Evolutionary conservation across 2,888 invertebrate genomes (phyloP).

Genomic region (Oxyteleia sp.): DNA sequence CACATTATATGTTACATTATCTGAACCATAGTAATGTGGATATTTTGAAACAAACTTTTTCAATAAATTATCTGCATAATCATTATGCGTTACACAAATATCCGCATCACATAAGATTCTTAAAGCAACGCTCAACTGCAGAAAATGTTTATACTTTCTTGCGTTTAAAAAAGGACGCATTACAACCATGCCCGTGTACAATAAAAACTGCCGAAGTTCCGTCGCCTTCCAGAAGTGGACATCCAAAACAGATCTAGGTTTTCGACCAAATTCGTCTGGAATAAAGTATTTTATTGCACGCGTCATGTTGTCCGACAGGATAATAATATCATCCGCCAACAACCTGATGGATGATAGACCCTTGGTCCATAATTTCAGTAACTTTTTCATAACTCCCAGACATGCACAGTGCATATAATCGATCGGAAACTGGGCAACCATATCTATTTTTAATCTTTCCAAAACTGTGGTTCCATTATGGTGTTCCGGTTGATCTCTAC

Average conservation of each 20-base stretch:
- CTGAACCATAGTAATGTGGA: conserved; percentile 65
- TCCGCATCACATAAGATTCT: conserved; percentile 14
- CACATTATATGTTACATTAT: conserved; percentile 77
- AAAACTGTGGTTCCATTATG: conserved; percentile 3
- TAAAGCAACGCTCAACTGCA: conserved; percentile 73
- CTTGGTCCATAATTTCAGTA: background rate
- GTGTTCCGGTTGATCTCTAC: background rate
- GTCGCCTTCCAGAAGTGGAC: conserved; percentile 75
- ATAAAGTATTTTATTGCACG: background rate
- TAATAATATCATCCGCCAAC: background rate
- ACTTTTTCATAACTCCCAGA: conserved; percentile 22
- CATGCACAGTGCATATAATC: too few species aligned
- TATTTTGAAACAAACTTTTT: conserved; percentile 45
- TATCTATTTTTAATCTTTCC: too few species aligned
- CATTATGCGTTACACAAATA: conserved; percentile 30
- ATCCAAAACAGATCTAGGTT: conserved; percentile 4
- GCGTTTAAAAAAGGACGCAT: background rate
- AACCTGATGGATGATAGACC: background rate
- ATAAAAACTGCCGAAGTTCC: conserved; percentile 56
- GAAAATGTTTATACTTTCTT: conserved; percentile 65
- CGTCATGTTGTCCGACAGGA: background rate
- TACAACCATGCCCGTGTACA: background rate
- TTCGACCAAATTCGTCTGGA: too few species aligned
- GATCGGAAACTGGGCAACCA: too few species aligned
- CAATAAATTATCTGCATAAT: conserved; percentile 21